Conservation (phyloP, 2,797 vertebrate species). For the Danio albolineatus region DNA sequence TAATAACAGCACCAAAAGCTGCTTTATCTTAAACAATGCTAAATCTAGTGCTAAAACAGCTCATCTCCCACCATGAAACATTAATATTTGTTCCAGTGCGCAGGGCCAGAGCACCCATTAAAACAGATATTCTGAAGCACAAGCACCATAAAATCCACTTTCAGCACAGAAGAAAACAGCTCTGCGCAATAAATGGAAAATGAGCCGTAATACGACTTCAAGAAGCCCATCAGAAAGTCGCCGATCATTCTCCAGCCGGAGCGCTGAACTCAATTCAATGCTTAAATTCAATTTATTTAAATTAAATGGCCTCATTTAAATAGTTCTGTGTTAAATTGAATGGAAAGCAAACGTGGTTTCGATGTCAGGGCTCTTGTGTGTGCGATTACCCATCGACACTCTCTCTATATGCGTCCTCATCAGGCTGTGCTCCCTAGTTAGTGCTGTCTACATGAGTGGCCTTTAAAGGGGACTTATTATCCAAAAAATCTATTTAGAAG, state of each 20-base stretch:
- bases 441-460: background rate
- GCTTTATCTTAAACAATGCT: background rate
- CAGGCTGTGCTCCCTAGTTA: background rate
- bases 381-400: background rate
- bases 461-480: no score
- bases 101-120: background rate
- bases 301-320: constrained; percentile 21
- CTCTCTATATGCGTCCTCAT: background rate
- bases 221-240: constrained; percentile 27
- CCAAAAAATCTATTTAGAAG: no score
- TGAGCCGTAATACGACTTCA: constrained; percentile 21
- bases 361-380: background rate
- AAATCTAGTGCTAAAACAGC: background rate
- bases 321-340: constrained; percentile 17
- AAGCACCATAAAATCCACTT: constrained; percentile 6
- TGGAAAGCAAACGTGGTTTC: constrained; percentile 22
- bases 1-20: background rate
- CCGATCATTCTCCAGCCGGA: constrained; percentile 17
- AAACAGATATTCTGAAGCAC: background rate
- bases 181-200: constrained; percentile 27
- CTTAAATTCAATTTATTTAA: constrained; percentile 26
- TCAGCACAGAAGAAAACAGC: background rate
- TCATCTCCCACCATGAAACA: background rate
- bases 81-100: constrained; percentile 19
- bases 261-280: constrained; percentile 31